Conservation (phyloP, 2,888 invertebrate species). For the Chrysotoxum bicinctum region DNA sequence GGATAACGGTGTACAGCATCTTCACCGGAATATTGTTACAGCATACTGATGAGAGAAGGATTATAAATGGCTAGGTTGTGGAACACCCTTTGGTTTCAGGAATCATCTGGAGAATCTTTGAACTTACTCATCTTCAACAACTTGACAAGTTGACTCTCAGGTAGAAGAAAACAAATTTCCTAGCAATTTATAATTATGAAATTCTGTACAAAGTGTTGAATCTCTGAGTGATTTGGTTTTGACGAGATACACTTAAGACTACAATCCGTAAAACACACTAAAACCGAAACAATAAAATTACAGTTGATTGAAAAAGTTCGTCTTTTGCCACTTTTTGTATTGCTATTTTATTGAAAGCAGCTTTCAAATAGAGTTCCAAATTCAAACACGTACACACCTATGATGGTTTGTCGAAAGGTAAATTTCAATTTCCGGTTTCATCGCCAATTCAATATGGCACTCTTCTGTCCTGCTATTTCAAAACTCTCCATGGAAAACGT, state of each 20-base stretch:
- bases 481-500: background rate
- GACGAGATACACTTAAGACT: background rate
- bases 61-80: too few species aligned
- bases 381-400: constrained; percentile 9
- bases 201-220: background rate
- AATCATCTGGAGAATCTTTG: too few species aligned
- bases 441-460: constrained; percentile 57
- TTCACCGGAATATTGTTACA: too few species aligned
- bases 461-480: background rate
- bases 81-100: too few species aligned
- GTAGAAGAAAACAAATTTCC: too few species aligned
- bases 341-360: background rate
- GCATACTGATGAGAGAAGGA: too few species aligned
- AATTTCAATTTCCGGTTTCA: constrained; percentile 58
- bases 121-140: too few species aligned
- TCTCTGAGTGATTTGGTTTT: background rate
- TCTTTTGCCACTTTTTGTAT: background rate
- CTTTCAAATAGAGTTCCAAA: background rate
- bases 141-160: too few species aligned
- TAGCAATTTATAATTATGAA: background rate
- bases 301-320: constrained; percentile 65
- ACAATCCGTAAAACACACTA: background rate
- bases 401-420: constrained; percentile 42
- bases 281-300: constrained; percentile 60
- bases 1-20: too few species aligned